A percentile compares a stretch with the other conserved stretches of the same genome.
phyloP scores from a whole-genome alignment of 2,797 vertebrate species.

The Anniella stebbinsi region DNA sequence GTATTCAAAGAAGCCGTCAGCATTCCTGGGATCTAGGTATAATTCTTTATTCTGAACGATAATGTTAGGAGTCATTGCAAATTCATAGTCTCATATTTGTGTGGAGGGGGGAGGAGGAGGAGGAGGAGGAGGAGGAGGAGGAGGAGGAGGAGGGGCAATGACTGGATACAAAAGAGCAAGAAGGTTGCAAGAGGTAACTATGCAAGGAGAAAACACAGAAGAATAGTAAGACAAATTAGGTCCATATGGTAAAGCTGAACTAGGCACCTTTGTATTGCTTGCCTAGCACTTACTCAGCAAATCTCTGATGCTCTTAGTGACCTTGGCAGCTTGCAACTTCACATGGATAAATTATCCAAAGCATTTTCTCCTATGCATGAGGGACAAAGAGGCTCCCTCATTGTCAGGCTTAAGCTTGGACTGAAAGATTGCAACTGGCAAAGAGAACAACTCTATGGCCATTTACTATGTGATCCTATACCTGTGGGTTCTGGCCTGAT shows the following conservation, averaged over 20 bases:
- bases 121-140: too few species aligned
- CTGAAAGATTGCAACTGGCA: neutral
- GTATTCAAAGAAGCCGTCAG: neutral
- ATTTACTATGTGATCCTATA: neutral
- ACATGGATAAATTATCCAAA: neutral
- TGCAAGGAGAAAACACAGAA: slow-evolving; percentile 21
- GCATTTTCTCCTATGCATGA: neutral
- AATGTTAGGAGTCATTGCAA: neutral
- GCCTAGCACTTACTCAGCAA: slow-evolving; percentile 51
- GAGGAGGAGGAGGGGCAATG: neutral
- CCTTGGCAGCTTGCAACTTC: slow-evolving; percentile 52
- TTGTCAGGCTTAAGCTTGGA: slow-evolving; percentile 28
- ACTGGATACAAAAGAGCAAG: slow-evolving; percentile 13
- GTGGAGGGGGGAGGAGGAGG: too few species aligned
- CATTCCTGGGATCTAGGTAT: neutral
- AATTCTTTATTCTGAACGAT: neutral
- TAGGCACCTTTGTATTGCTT: slow-evolving; percentile 35
- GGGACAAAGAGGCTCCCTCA: neutral
- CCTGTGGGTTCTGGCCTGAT: too few species aligned
- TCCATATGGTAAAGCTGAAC: slow-evolving; percentile 47
- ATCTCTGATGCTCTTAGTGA: slow-evolving; percentile 6
- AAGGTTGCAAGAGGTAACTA: slow-evolving; percentile 18
- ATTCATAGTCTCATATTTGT: too few species aligned
- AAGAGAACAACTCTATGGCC: neutral
- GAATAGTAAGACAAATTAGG: slow-evolving; percentile 56